Base-by-base conservation (phyloP, 1,140 invertebrate genomes). In the Philopotamus ludificatus region DNA sequence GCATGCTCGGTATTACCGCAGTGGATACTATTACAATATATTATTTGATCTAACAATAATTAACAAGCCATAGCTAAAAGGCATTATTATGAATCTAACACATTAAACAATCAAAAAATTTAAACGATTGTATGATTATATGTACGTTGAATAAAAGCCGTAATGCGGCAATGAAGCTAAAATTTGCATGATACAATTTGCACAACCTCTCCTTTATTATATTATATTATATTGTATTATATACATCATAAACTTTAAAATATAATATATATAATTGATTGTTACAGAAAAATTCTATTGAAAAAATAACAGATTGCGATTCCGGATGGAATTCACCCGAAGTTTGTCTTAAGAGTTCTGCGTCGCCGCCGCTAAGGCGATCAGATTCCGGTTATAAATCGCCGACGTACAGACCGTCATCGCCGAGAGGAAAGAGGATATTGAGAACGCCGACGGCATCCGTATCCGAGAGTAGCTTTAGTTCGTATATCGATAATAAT, bases 381-480 rank as follows among this genome's bases (percentile, higher is more conserved):
- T 80, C 78, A 74, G 79, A 81, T 66, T 81, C 78, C 67, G 79
- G 79, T 9, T 81, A 81, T 71, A 81, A 81, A 64, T 81, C 79
- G 20, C 79, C 79, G 1, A 70, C 68, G 8, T 74, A 78, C 59
- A 66, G 74, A 3, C 77, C 78, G 9, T 77, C 76, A 70, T 68
- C 68, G 76, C 78, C 20, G 74, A 79, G 70, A 71, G 72, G 70
- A 75, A 78, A 73, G 75, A 78, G 65, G 76, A 75, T 64, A 76
- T 75, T 62, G 75, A 79, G 66, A 25, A 66, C 65, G 16, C 68
- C 68, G 4, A 70, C 62, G 3, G 22, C 62, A 12, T 53, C 49
- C 10, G 26, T 65, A n/a, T 57, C 68, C 18, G 68, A 66, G 1
- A 59, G 50, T 10, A 62, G 66, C 10, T 47, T 77, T n/a, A 39